These are phyloP conservation scores for Andrena bucephala DNA, from an alignment of 2,888 invertebrate species.

Conservation along the genomic window DNA sequence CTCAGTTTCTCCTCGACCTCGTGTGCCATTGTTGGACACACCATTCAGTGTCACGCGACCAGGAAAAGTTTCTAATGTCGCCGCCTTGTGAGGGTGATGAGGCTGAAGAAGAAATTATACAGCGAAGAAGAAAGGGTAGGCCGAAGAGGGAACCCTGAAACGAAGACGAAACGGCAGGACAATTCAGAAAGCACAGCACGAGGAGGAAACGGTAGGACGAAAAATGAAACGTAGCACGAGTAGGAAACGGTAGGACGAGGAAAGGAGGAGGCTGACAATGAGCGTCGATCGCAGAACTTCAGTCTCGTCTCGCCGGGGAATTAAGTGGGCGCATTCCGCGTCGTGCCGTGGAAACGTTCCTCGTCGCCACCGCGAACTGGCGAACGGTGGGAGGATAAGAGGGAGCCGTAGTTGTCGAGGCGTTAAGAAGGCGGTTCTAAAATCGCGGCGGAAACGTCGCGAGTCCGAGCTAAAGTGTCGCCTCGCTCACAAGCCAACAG, in stretches of 20 bases:
- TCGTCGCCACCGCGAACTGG: constrained; percentile 2
- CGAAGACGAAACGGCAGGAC: not conserved
- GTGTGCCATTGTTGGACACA: constrained; percentile 24
- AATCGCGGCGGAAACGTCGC: constrained; percentile 42
- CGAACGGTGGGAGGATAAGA: not conserved
- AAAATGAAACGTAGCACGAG: too few species aligned
- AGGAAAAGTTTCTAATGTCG: constrained; percentile 49
- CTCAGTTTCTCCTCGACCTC: constrained; percentile 15
- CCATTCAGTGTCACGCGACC: not conserved
- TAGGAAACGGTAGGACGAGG: too few species aligned
- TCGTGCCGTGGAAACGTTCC: constrained; percentile 23
- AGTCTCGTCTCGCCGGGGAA: constrained; percentile 11
- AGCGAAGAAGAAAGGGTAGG: too few species aligned
- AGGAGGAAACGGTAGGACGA: too few species aligned
- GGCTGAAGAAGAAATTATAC: constrained; percentile 7
- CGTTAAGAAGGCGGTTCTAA: constrained; percentile 50
- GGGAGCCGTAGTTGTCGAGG: constrained; percentile 27
- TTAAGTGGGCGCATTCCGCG: constrained; percentile 47
- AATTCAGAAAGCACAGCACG: too few species aligned
- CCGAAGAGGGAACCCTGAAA: too few species aligned
- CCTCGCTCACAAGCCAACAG: constrained; percentile 27
- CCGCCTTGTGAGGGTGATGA: constrained; percentile 9
- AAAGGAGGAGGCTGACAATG: not conserved
- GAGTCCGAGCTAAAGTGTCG: constrained; percentile 33
- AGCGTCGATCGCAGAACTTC: constrained; percentile 51